Evolutionary conservation across 1,140 invertebrate genomes (phyloP).

Genomic region (Aphelenchoides avenae): DNA sequence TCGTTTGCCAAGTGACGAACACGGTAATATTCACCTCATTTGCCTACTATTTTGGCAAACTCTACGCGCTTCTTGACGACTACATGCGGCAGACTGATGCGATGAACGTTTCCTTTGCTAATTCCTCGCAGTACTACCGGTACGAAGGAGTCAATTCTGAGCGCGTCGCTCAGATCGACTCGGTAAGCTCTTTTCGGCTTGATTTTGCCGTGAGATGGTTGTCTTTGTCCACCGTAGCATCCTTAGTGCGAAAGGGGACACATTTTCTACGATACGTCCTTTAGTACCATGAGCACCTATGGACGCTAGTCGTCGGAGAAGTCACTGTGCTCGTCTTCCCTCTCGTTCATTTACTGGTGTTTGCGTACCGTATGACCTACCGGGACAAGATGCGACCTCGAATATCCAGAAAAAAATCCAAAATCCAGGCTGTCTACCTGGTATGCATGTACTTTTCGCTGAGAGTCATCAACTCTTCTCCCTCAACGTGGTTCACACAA

Average conservation of each 20-base stretch:
- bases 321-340: constrained; percentile 49
- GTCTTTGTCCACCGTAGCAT: too few relatives aligned
- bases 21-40: constrained; percentile 47
- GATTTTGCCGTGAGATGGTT: too few relatives aligned
- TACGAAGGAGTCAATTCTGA: constrained; percentile 42
- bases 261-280: too few relatives aligned
- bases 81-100: constrained; percentile 47
- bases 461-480: too few relatives aligned
- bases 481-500: constrained; percentile 5
- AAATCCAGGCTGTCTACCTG: constrained; percentile 48
- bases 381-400: too few relatives aligned
- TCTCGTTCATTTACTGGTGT: constrained; percentile 40
- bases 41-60: constrained; percentile 48
- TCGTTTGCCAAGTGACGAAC: constrained; percentile 47
- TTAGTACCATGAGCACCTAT: constrained; percentile 49
- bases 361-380: too few relatives aligned
- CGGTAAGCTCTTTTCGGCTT: constrained; percentile 28
- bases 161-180: constrained; percentile 44
- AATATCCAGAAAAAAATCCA: constrained; percentile 40
- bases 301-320: constrained; percentile 51
- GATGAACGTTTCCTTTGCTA: constrained; percentile 37
- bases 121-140: constrained; percentile 35
- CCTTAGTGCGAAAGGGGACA: too few relatives aligned
- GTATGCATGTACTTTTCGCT: constrained; percentile 15
- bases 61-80: constrained; percentile 44